Evolutionary conservation across 2,113 vertebrate genomes (phyloP), one percentile per base, ranked within the genome.

Genomic region (Gulo gulo): DNA sequence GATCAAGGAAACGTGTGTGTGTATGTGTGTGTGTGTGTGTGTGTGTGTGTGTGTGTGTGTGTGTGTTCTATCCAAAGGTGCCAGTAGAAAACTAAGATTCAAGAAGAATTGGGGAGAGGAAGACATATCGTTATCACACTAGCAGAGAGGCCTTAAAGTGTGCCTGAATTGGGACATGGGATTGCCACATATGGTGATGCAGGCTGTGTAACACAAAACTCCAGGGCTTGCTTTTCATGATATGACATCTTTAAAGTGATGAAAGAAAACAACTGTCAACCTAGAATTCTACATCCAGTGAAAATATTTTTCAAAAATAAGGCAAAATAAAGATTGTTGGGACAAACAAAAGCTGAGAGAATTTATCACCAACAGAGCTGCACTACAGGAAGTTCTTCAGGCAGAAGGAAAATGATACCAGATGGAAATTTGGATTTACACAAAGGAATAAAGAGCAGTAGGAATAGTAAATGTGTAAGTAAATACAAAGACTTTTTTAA

Each of bases 291-390:
- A 63, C 67, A 47, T 90, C 80, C 91, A 91, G 57, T 67, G 50
- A 89, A 98, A 98, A 93, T 88, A 91, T 93, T 91, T 96, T 81
- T 76, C 45, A 82, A 74, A 94, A 95, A 78, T 71, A 34, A 85
- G 82, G 47, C 87, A 82, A 96, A 95, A 79, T 92, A 57, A 97
- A 94, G 82, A 87, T 79, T 87, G 31, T 21, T 79, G 67, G 74
- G 21, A 87, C 90, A 96, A 89, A 93, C 84, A 80, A 67, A 97
- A 69, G 57, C 93, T 86, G 73, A 92, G 89, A 83, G 92, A 89
- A 73, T 57, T 45, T 52, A 81, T 78, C 26, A 55, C 59, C 86
- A 80, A 84, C 36, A 89, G 36, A 82, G 13, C 24, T n/a, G 26
- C 12, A 85, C 36, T 29, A 52, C 47, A 50, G 57, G 36, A 89